Evolutionary conservation across 2,888 invertebrate genomes (phyloP).

Genomic region (Lochmaea crataegi): DNA sequence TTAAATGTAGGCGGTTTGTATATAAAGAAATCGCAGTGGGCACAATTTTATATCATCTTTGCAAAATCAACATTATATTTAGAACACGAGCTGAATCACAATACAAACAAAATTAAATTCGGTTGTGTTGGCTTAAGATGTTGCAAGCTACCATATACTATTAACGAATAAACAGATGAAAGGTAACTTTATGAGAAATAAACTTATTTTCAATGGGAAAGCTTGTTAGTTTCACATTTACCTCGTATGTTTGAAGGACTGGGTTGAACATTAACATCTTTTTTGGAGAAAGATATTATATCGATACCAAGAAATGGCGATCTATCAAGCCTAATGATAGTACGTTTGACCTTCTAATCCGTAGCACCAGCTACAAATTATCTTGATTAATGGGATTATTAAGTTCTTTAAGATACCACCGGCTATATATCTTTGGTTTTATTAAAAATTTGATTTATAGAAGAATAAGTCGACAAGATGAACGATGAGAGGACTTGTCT

Average conservation of each 20-base stretch:
- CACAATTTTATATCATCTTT: neutral
- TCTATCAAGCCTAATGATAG: slow-evolving; percentile 12
- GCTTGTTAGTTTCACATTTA: no score
- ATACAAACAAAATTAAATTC: neutral
- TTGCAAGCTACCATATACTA: neutral
- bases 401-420: slow-evolving; percentile 11
- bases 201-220: no score
- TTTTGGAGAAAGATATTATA: neutral
- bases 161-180: neutral
- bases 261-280: neutral
- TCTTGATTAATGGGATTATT: slow-evolving; percentile 15
- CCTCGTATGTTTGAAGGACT: no score
- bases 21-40: slow-evolving; percentile 1
- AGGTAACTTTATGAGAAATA: no score
- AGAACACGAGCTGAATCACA: slow-evolving; percentile 3
- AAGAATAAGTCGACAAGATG: neutral
- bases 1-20: neutral
- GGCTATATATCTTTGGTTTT: neutral
- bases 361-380: slow-evolving; percentile 14
- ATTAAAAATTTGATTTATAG: slow-evolving; percentile 13
- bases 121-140: neutral
- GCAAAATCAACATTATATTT: slow-evolving; percentile 10
- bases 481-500: neutral
- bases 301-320: neutral
- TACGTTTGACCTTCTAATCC: slow-evolving; percentile 24